Percentiles rank a stretch among this genome's conserved stretches.
These are phyloP conservation scores for Aphelenchoides fujianensis DNA, from an alignment of 1,140 invertebrate genomes.

Conservation along the genomic window DNA sequence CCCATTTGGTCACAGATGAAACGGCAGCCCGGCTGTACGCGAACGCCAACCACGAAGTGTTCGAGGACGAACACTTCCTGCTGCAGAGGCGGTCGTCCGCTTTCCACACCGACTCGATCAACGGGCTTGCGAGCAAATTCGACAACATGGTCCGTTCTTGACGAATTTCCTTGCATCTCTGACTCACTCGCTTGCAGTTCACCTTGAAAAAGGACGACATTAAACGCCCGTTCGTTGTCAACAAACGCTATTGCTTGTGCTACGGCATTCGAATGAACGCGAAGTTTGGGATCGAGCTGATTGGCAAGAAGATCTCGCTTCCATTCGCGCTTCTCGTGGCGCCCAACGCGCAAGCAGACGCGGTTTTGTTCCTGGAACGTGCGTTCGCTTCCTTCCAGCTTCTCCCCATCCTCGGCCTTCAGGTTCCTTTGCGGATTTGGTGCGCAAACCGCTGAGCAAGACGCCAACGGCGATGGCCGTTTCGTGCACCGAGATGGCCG, in stretches of 20 bases:
- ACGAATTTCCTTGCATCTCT: neutral
- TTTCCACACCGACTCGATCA: constrained; percentile 45
- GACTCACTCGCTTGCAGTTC: constrained; percentile 53
- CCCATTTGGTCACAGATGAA: constrained; percentile 60
- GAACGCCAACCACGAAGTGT: constrained; percentile 60
- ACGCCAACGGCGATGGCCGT: constrained; percentile 45
- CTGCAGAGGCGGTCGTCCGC: constrained; percentile 51
- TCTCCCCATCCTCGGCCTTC: constrained; percentile 14
- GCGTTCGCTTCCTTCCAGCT: constrained; percentile 59
- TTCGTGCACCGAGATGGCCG: constrained; percentile 54
- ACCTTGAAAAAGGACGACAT: constrained; percentile 60
- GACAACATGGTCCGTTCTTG: constrained; percentile 54
- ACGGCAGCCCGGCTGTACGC: constrained; percentile 55
- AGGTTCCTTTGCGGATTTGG: constrained; percentile 18
- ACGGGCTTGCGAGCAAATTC: constrained; percentile 54
- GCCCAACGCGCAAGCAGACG: constrained; percentile 61
- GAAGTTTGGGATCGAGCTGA: constrained; percentile 59
- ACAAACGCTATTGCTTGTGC: constrained; percentile 59
- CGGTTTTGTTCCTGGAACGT: constrained; percentile 60
- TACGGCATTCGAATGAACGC: constrained; percentile 48
- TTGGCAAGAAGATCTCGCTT: constrained; percentile 60
- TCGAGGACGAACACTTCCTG: constrained; percentile 57
- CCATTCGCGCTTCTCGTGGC: constrained; percentile 61
- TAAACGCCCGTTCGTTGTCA: constrained; percentile 55
- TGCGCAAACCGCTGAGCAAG: constrained; percentile 53